Evolutionary conservation across 2,888 invertebrate species (phyloP).

Genomic region (Lutraria lutraria): DNA sequence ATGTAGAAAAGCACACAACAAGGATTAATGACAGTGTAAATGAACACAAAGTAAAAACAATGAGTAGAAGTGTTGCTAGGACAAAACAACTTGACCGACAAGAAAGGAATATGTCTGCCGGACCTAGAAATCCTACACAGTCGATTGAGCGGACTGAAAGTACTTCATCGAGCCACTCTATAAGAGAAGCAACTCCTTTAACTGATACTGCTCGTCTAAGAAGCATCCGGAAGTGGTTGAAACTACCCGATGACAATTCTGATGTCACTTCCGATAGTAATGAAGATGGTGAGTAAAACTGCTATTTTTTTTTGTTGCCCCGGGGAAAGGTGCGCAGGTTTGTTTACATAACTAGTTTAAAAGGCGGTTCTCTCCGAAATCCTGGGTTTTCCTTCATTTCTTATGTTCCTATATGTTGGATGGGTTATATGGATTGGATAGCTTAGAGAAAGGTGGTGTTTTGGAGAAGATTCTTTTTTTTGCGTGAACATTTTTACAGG

Average conservation of each 20-base stretch:
- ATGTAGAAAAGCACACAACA: neutral
- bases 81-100: neutral
- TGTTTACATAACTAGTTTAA: too few relatives aligned
- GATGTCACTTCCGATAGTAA: conserved; percentile 15
- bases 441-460: too few relatives aligned
- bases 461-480: too few relatives aligned
- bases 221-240: conserved; percentile 50
- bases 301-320: neutral
- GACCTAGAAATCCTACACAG: neutral
- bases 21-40: neutral
- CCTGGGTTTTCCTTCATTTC: too few relatives aligned
- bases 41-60: neutral
- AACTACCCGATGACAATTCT: conserved; percentile 28
- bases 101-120: neutral
- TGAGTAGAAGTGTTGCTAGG: neutral
- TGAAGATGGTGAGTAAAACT: neutral
- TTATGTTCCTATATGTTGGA: too few relatives aligned
- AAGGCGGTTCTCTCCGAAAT: too few relatives aligned
- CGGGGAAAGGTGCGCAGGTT: too few relatives aligned
- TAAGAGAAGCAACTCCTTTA: neutral
- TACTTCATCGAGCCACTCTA: neutral
- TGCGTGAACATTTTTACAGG: too few relatives aligned
- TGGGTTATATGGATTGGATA: too few relatives aligned
- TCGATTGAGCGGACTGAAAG: neutral
- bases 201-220: conserved; percentile 48